Conservation (phyloP, 1,140 invertebrate genomes). For the Hyles vespertilio region DNA sequence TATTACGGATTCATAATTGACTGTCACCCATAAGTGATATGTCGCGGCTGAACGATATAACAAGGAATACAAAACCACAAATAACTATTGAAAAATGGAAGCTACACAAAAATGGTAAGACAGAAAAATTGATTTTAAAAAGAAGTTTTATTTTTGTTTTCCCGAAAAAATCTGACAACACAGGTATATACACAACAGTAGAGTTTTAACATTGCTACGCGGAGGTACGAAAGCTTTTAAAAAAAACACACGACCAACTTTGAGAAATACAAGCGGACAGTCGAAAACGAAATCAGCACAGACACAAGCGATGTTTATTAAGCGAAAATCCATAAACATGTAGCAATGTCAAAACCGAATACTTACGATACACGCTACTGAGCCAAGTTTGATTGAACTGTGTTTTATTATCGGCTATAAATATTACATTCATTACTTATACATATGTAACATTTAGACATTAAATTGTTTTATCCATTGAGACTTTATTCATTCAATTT, state of each 20-base stretch:
- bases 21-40: constrained; percentile 65
- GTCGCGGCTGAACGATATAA: constrained; percentile 36
- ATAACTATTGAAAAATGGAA: too few species aligned
- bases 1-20: constrained; percentile 48
- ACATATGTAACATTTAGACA: constrained; percentile 69
- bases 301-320: constrained; percentile 19
- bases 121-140: too few species aligned
- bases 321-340: constrained; percentile 24
- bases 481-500: constrained; percentile 32
- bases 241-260: constrained; percentile 52
- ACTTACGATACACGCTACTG: constrained; percentile 51
- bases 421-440: constrained; percentile 64
- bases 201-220: constrained; percentile 70
- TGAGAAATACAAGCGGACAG: constrained; percentile 50
- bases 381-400: constrained; percentile 47
- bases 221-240: constrained; percentile 14
- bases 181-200: constrained; percentile 40
- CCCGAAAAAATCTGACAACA: constrained; percentile 55
- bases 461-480: constrained; percentile 46
- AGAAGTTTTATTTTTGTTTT: background rate
- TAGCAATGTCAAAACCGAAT: constrained; percentile 72
- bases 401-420: constrained; percentile 42
- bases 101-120: too few species aligned
- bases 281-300: constrained; percentile 23
- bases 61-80: too few species aligned